Percentiles rank a stretch among this genome's conserved stretches.
phyloP scores from a whole-genome alignment of 1,140 invertebrate species.

The Pogonomyrmex barbatus region DNA sequence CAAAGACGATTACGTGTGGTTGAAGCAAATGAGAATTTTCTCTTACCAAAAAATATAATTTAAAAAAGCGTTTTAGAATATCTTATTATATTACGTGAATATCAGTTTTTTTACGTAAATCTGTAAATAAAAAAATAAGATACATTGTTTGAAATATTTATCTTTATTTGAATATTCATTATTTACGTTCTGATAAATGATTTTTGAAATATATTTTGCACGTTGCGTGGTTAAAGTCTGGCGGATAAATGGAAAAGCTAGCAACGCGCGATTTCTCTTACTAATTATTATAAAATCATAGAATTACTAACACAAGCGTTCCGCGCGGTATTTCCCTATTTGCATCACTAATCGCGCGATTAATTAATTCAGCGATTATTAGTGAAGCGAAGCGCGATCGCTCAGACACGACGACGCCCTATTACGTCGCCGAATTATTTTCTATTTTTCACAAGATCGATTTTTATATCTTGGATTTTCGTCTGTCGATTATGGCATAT shows the following conservation, averaged over 20 bases:
- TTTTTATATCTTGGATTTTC: conserved; percentile 3
- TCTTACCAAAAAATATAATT: not conserved
- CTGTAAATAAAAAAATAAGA: not conserved
- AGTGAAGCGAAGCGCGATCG: not conserved
- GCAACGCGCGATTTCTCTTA: not conserved
- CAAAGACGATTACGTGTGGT: too few relatives aligned
- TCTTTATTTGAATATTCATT: not conserved
- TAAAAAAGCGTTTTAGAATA: not conserved
- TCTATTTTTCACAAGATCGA: not conserved
- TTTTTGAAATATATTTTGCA: not conserved
- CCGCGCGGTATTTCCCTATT: not conserved
- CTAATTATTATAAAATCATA: conserved; percentile 17
- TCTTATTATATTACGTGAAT: not conserved
- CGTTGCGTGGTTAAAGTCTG: not conserved
- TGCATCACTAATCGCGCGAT: conserved; percentile 3
- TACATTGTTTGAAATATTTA: not conserved
- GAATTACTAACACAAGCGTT: not conserved
- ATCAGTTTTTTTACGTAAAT: not conserved
- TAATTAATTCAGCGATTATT: conserved; percentile 36
- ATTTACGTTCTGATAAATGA: not conserved
- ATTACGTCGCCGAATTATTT: conserved; percentile 4
- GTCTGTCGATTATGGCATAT: not conserved
- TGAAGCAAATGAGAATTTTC: not conserved
- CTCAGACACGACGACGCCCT: not conserved
- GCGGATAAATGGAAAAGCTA: not conserved